These are phyloP conservation scores for Galeruca laticollis DNA, from an alignment of 2,888 invertebrate genomes.

Conservation along the genomic window DNA sequence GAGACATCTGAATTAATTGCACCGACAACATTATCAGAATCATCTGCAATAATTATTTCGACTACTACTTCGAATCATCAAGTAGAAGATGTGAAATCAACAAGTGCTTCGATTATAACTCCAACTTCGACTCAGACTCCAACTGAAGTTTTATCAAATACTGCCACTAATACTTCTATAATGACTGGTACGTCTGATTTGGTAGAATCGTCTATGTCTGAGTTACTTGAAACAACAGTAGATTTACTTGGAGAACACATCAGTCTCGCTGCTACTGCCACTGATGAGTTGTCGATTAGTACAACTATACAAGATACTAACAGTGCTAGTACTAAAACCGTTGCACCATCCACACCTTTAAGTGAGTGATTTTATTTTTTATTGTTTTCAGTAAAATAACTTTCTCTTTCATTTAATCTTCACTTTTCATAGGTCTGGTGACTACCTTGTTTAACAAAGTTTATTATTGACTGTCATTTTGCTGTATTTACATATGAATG, in stretches of 20 bases:
- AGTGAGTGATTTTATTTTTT: background rate
- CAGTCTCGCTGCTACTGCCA: conserved; percentile 61
- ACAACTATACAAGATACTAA: background rate
- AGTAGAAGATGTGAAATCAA: conserved; percentile 24
- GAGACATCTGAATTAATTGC: background rate
- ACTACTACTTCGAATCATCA: background rate
- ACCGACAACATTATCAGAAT: conserved; percentile 12
- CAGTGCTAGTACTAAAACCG: background rate
- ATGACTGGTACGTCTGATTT: background rate
- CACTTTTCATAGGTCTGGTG: no score
- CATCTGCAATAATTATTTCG: background rate
- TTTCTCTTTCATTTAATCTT: no score
- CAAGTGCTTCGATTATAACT: conserved; percentile 14
- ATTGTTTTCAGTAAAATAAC: no score
- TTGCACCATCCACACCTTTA: background rate
- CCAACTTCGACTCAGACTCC: background rate
- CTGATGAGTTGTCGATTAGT: conserved; percentile 64
- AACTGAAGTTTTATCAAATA: background rate
- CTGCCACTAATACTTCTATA: background rate
- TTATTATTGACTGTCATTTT: no score
- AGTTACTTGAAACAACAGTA: conserved; percentile 58
- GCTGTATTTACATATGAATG: no score
- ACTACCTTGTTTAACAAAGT: no score
- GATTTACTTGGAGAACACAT: conserved; percentile 49
- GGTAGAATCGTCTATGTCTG: conserved; percentile 66